Conservation (phyloP, 2,797 vertebrate species). For the Oreortyx pictus region DNA sequence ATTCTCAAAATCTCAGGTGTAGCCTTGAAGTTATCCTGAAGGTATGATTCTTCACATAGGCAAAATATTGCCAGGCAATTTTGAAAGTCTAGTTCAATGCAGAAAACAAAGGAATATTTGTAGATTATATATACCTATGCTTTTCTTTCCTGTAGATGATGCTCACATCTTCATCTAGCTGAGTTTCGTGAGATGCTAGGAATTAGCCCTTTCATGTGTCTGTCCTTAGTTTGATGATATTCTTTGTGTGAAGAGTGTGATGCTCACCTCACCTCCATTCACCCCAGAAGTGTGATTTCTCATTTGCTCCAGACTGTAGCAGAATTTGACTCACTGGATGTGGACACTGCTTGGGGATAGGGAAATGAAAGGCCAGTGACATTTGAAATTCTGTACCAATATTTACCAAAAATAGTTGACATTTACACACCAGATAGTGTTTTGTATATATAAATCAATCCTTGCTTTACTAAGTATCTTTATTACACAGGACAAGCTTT, state of each 20-base stretch:
- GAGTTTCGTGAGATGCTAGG: not conserved
- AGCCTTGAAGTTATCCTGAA: not conserved
- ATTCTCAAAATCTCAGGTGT: not conserved
- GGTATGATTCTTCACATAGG: not conserved
- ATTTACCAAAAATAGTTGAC: not conserved
- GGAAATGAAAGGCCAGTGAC: not conserved
- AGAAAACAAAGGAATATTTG: not conserved
- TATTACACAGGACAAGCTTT: not conserved
- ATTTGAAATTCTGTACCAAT: not conserved
- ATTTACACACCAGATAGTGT: not conserved
- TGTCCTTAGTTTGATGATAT: not conserved
- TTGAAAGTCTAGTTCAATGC: not conserved
- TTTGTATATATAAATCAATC: not conserved
- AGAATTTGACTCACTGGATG: not conserved
- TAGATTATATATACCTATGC: rapidly evolving
- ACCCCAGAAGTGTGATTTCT: not conserved
- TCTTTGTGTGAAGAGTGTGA: not conserved
- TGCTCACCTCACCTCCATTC: not conserved
- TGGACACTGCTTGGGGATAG: not conserved
- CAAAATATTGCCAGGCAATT: not conserved
- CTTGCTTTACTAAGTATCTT: not conserved
- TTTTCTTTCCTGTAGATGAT: not conserved
- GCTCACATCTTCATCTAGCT: not conserved
- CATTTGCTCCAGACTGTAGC: not conserved
- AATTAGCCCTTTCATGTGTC: not conserved